phyloP scores from a whole-genome alignment of 37 sponge, comb jelly and placozoan genomes.

The Theonella swinhoei region DNA sequence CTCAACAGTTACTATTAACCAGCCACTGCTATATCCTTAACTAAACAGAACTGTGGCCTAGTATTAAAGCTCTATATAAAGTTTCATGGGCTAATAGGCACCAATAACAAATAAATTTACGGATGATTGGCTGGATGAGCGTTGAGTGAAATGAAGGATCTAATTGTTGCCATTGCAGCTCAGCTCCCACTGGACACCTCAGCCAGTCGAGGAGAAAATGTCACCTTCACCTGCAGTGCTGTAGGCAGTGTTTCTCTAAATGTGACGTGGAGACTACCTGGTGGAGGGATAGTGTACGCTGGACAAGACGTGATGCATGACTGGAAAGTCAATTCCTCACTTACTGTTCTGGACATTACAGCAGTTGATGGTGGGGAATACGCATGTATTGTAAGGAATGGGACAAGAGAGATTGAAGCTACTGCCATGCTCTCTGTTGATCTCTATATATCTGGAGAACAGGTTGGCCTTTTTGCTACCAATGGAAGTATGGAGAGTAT shows the following conservation, averaged over 20 bases:
- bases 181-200: not conserved
- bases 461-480: not conserved
- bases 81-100: no score
- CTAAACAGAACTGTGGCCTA: no score
- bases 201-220: not conserved
- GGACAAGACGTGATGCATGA: not conserved
- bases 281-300: not conserved
- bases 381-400: constrained; percentile 38
- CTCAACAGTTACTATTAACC: no score
- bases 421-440: not conserved
- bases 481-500: not conserved
- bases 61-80: no score
- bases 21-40: no score
- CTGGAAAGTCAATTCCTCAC: not conserved
- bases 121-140: no score
- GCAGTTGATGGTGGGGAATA: constrained; percentile 47
- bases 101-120: no score
- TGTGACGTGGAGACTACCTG: not conserved
- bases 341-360: not conserved
- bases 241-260: not conserved
- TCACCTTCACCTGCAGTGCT: constrained; percentile 19
- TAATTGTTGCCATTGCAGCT: no score
- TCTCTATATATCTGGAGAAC: not conserved
- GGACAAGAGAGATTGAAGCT: constrained; percentile 8
- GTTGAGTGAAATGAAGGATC: not conserved